Conservation (phyloP, 2,888 invertebrate genomes). For the Noctua comes region DNA sequence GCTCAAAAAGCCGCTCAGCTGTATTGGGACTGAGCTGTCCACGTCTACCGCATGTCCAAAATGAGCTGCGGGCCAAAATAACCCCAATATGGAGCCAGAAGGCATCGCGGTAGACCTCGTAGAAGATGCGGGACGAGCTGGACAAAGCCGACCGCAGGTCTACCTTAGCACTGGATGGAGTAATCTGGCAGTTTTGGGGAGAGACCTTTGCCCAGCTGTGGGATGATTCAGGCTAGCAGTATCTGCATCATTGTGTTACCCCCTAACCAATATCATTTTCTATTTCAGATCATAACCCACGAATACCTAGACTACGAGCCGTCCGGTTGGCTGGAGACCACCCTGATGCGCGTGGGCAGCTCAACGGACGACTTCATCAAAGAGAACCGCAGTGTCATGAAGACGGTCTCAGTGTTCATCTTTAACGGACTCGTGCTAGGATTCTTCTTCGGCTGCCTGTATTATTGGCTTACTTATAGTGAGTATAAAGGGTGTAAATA, state of each 20-base stretch:
- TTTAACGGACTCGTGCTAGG: constrained; percentile 81
- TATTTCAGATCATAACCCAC: constrained; percentile 72
- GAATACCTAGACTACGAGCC: constrained; percentile 82
- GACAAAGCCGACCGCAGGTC: neutral
- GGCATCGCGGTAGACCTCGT: too few species aligned
- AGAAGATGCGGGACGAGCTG: neutral
- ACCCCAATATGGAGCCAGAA: neutral
- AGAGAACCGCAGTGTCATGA: constrained; percentile 75
- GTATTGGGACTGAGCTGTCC: neutral
- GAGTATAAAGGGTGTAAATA: too few species aligned
- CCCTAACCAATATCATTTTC: neutral
- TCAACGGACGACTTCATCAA: constrained; percentile 80
- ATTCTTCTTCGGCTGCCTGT: constrained; percentile 82
- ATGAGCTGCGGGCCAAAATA: neutral
- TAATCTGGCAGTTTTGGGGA: neutral
- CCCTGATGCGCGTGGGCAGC: constrained; percentile 73
- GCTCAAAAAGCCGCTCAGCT: neutral
- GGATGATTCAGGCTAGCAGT: neutral
- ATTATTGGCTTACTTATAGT: constrained; percentile 81
- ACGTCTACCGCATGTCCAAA: neutral
- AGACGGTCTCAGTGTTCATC: constrained; percentile 73
- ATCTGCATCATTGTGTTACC: neutral
- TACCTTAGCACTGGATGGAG: neutral
- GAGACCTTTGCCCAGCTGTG: neutral
- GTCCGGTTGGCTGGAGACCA: constrained; percentile 80